Evolutionary conservation across 2,113 vertebrate genomes (phyloP).

Genomic region (Reinhardtius hippoglossoides): DNA sequence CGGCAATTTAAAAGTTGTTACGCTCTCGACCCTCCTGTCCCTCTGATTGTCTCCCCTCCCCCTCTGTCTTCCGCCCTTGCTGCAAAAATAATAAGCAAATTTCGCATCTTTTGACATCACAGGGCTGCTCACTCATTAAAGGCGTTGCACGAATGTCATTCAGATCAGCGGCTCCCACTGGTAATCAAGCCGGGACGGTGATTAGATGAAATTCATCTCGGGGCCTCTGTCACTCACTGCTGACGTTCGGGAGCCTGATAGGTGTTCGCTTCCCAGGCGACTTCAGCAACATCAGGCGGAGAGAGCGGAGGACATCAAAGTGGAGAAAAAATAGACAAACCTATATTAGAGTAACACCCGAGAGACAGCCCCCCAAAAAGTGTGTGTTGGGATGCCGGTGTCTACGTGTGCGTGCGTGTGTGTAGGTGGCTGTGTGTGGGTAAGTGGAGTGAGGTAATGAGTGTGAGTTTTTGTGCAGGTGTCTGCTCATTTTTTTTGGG

Average conservation of each 20-base stretch:
- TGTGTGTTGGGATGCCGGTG: not conserved
- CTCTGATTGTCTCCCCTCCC: not conserved
- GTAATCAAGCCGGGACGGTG: conserved; percentile 68
- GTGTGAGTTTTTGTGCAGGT: conserved; percentile 52
- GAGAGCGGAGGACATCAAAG: conserved; percentile 65
- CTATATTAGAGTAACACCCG: conserved; percentile 48
- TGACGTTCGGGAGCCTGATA: conserved; percentile 49
- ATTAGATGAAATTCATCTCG: conserved; percentile 69
- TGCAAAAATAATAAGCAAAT: conserved; percentile 44
- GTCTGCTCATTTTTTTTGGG: conserved; percentile 27
- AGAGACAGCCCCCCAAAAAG: conserved; percentile 24
- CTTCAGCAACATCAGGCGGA: not conserved
- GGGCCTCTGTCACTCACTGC: conserved; percentile 40
- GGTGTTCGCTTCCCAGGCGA: conserved; percentile 56
- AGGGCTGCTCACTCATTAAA: conserved; percentile 53
- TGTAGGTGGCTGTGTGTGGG: conserved; percentile 3
- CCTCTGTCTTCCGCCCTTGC: not conserved
- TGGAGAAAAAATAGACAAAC: conserved; percentile 27
- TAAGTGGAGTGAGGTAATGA: conserved; percentile 44
- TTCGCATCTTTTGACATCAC: conserved; percentile 55
- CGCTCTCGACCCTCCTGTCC: not conserved
- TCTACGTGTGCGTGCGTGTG: not conserved
- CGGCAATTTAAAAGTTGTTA: conserved; percentile 26
- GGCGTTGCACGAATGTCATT: conserved; percentile 57
- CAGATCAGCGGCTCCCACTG: conserved; percentile 58